Base-by-base conservation (phyloP, 1,140 invertebrate species). In the Nilaparvata lugens region DNA sequence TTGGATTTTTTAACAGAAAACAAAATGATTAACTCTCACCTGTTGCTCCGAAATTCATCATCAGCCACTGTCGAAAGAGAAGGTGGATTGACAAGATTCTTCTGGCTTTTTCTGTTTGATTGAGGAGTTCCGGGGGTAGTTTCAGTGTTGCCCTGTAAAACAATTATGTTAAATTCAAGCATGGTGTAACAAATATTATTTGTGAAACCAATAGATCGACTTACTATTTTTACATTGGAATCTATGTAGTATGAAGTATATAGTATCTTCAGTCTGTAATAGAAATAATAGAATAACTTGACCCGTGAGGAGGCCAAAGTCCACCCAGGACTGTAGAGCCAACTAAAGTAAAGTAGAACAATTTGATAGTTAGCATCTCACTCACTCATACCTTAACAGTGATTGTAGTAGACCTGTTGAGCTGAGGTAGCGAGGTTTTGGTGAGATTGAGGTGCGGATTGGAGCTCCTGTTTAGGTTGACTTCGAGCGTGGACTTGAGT, bases 401-500 rank as follows among this genome's bases (percentile, higher is more conserved):
- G 19, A 52, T 60, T 2, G 58, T 60, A 51, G 58, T 60, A 48
- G 52, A 52, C 43, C 58, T 60, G 23, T 25, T 48, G 24, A 60
- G 40, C n/a, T 48, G 48, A 23, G 56, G 19, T 23, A 60, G 65
- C 24, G 60, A 28, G 14, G 63, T 57, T 24, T 52, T 56, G 31
- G 52, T 65, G n/a, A 60, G 54, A 42, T 62, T 64, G 5, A 63
- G 31, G 35, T 67, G 66, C 11, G 64, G 64, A 53, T 61, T 65
- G 3, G 66, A 65, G 35, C 56, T 64, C 28, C 64, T 67, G 24
- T 62, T 42, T 14, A 63, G 19, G 53, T 64, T 62, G 28, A 60
- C 56, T 43, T 67, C 66, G 18, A 67, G 35, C 7, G 64, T 60
- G 11, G 66, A 63, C 40, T 67, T 67, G 0, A 67, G 35, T 2